phyloP scores from a whole-genome alignment of 1,140 invertebrate species.

The Tetramorium parvispinum region DNA sequence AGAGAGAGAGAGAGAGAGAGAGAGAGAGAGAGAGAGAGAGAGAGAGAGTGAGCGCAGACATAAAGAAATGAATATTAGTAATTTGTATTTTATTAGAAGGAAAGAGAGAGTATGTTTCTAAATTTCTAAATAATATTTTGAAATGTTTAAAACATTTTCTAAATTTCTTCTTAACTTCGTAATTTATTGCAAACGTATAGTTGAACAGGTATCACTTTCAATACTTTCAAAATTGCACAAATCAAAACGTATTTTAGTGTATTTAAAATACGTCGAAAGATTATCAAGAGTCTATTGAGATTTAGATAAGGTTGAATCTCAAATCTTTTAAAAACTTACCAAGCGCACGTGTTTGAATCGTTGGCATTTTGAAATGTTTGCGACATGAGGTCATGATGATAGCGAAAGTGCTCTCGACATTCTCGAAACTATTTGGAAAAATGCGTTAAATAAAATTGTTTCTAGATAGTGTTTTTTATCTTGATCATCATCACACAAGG shows the following conservation, averaged over 20 bases:
- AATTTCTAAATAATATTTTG: not conserved
- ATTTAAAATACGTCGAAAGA: no score
- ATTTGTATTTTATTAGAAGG: not conserved
- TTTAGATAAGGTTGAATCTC: not conserved
- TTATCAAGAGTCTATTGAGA: not conserved
- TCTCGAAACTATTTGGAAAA: not conserved
- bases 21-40: no score
- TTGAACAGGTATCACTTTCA: not conserved
- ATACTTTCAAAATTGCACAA: not conserved
- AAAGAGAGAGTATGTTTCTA: not conserved
- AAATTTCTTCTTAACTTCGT: not conserved
- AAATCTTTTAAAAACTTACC: conserved; percentile 18
- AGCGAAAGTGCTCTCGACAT: not conserved
- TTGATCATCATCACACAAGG: conserved; percentile 1
- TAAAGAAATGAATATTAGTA: not conserved
- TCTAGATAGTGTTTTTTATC: not conserved
- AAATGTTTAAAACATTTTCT: not conserved
- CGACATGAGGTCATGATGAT: not conserved
- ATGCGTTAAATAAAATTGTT: not conserved
- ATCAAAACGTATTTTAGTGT: not conserved
- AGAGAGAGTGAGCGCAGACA: not conserved
- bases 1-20: no score
- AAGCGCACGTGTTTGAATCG: not conserved
- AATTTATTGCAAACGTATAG: not conserved
- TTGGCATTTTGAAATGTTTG: not conserved